Conservation (phyloP, 2,113 vertebrate genomes). For the Mus pahari region DNA sequence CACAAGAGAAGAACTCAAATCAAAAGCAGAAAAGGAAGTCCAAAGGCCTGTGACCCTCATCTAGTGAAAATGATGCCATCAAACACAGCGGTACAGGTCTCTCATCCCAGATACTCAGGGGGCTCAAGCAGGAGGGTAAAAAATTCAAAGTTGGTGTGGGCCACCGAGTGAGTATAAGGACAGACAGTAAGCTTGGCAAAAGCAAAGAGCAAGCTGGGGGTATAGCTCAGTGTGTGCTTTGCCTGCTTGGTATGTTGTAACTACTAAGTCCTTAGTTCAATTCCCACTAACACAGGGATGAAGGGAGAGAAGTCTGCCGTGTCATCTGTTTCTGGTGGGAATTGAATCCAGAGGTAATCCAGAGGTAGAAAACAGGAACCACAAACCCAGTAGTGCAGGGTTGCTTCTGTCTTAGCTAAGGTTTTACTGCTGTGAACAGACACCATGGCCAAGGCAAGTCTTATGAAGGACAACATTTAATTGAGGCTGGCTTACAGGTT, state of each 20-base stretch:
- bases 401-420: too few relatives aligned
- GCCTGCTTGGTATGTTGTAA: not conserved
- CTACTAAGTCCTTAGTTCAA: not conserved
- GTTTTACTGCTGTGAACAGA: too few relatives aligned
- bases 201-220: not conserved
- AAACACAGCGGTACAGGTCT: not conserved
- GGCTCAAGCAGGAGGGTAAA: not conserved
- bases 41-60: not conserved
- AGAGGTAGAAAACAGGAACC: not conserved
- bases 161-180: not conserved
- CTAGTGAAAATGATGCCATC: not conserved
- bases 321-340: not conserved
- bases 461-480: too few relatives aligned
- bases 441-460: too few relatives aligned
- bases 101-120: not conserved
- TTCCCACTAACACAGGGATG: not conserved
- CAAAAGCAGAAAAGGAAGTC: not conserved
- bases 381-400: not conserved
- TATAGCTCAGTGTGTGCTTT: not conserved
- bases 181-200: not conserved
- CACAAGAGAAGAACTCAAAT: not conserved
- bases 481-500: too few relatives aligned
- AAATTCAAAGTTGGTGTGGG: not conserved
- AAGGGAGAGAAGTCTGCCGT: not conserved
- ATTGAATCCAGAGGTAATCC: not conserved